Conservation (phyloP, 2,888 invertebrate genomes). For the Cheilosia vernalis region DNA sequence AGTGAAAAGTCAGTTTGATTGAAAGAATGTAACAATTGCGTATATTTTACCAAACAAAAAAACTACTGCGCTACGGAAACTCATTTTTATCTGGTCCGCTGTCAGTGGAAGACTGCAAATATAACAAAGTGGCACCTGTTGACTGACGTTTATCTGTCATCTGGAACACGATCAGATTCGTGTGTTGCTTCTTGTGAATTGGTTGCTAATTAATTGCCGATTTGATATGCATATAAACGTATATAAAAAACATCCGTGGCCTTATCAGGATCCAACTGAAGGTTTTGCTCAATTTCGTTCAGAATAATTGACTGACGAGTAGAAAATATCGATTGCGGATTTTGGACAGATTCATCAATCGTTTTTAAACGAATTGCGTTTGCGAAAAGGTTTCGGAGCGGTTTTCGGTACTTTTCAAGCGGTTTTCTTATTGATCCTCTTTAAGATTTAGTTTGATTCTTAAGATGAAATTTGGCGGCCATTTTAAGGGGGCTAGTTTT, state of each 20-base stretch:
- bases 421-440: no score
- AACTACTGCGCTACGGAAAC: neutral
- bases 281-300: neutral
- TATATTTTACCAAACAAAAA: conserved; percentile 22
- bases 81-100: conserved; percentile 7
- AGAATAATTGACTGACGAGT: neutral
- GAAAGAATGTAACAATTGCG: neutral
- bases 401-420: no score
- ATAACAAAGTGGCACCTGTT: neutral
- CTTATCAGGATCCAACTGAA: neutral
- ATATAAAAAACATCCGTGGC: neutral
- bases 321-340: no score
- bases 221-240: neutral
- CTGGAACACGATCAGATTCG: conserved; percentile 16
- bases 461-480: no score
- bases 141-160: conserved; percentile 14
- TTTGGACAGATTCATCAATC: no score
- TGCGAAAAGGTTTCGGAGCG: no score
- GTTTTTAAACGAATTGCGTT: no score
- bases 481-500: no score
- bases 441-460: no score
- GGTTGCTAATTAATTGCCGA: conserved; percentile 5
- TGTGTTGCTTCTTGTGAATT: neutral
- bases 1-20: neutral
- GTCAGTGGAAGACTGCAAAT: conserved; percentile 1